These are phyloP conservation scores for Frankliniella intonsa DNA, from an alignment of 2,888 invertebrate genomes.

Conservation along the genomic window DNA sequence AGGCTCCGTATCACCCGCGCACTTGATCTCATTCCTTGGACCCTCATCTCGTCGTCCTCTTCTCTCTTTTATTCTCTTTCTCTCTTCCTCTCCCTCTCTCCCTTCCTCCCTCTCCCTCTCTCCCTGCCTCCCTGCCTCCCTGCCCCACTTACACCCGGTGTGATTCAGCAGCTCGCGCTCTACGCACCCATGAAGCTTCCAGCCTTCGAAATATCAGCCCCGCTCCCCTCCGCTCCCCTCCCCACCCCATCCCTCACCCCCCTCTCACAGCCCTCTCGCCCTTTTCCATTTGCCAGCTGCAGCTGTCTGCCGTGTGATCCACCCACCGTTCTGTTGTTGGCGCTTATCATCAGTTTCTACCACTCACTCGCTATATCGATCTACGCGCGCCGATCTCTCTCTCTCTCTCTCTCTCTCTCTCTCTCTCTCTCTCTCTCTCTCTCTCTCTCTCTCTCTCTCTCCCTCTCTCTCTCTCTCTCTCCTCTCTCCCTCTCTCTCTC, in stretches of 20 bases:
- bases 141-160: neutral
- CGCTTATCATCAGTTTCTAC: neutral
- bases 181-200: no score
- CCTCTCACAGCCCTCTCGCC: neutral
- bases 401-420: neutral
- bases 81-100: neutral
- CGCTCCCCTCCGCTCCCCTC: neutral
- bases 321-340: neutral
- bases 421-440: neutral
- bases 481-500: neutral
- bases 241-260: neutral
- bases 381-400: neutral
- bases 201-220: neutral
- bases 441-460: neutral
- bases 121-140: neutral
- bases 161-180: no score
- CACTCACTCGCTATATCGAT: neutral
- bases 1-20: neutral
- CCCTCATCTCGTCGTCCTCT: neutral
- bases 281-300: neutral
- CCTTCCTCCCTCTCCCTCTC: neutral
- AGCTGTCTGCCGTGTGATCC: neutral
- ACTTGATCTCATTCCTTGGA: conserved; percentile 10
- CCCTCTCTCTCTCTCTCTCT: neutral
- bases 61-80: neutral